These are phyloP conservation scores for Megaleporinus macrocephalus DNA, from an alignment of 2,113 vertebrate species.

Conservation along the genomic window DNA sequence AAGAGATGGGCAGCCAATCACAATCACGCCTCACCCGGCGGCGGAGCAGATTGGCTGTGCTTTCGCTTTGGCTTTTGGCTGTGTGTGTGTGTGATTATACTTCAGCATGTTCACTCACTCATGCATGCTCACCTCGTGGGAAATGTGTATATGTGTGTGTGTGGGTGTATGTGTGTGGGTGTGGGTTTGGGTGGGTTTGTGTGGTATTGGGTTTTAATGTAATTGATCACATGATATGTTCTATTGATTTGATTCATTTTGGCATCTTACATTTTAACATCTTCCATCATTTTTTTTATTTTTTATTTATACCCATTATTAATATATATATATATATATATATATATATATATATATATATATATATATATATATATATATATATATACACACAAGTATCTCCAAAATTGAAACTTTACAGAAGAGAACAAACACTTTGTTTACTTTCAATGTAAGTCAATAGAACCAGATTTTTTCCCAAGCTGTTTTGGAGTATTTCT, in stretches of 20 bases:
- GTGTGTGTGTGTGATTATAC: slow-evolving; percentile 61
- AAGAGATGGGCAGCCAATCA: slow-evolving; percentile 59
- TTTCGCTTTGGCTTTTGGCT: slow-evolving; percentile 57
- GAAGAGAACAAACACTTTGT: too few relatives aligned
- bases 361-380: too few relatives aligned
- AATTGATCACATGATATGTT: slow-evolving; percentile 16
- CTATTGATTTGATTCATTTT: slow-evolving; percentile 46
- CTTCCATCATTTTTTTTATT: not conserved
- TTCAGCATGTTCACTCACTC: slow-evolving; percentile 33
- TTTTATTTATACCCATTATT: not conserved
- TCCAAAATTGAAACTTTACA: too few relatives aligned
- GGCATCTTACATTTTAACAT: not conserved
- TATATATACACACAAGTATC: too few relatives aligned
- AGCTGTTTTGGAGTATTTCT: too few relatives aligned
- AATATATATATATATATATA: too few relatives aligned
- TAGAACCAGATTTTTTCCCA: too few relatives aligned
- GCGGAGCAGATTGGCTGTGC: slow-evolving; percentile 57
- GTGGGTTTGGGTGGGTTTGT: slow-evolving; percentile 33
- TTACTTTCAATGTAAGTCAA: too few relatives aligned
- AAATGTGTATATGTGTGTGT: slow-evolving; percentile 50
- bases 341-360: too few relatives aligned
- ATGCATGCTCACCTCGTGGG: slow-evolving; percentile 35
- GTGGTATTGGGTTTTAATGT: not conserved
- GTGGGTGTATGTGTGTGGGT: slow-evolving; percentile 35
- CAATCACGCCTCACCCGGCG: slow-evolving; percentile 62